Evolutionary conservation across 2,113 vertebrate genomes (phyloP).

Genomic region (Ptilorrhoa leucosticta): DNA sequence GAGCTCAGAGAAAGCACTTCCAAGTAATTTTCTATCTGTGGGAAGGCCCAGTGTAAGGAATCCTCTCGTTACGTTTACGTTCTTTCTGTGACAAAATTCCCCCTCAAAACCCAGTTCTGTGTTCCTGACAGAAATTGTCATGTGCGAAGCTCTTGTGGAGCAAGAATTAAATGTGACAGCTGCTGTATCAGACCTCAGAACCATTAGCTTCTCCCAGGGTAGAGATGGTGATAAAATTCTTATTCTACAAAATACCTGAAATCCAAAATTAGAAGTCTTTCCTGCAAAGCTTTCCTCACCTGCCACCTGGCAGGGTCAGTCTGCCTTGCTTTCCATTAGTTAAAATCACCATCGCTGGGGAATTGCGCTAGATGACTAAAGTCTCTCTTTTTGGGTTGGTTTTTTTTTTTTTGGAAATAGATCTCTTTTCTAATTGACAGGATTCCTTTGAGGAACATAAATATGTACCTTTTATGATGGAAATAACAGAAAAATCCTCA

Average conservation of each 20-base stretch:
- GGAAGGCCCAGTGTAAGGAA: background rate
- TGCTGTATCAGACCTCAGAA: background rate
- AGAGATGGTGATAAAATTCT: background rate
- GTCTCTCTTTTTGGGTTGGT: background rate
- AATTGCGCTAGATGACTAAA: background rate
- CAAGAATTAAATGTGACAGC: background rate
- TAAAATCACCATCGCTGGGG: background rate
- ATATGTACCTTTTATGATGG: background rate
- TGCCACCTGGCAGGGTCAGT: background rate
- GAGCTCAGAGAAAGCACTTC: background rate
- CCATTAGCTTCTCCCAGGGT: background rate
- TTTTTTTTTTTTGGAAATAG: background rate
- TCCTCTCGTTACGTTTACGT: background rate
- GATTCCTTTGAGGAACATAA: background rate
- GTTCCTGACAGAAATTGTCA: background rate
- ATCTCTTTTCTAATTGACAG: background rate
- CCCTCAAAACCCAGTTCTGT: background rate
- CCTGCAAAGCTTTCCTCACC: background rate
- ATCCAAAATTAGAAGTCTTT: background rate
- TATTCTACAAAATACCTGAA: background rate
- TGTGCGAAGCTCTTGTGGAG: background rate
- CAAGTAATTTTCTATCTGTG: background rate
- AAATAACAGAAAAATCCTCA: background rate
- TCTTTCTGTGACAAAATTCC: background rate
- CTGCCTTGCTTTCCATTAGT: background rate